Percentiles rank a stretch among this genome's conserved stretches.
Evolutionary conservation across 2,797 vertebrate species (phyloP).

Genomic region (Chelon labrosus): DNA sequence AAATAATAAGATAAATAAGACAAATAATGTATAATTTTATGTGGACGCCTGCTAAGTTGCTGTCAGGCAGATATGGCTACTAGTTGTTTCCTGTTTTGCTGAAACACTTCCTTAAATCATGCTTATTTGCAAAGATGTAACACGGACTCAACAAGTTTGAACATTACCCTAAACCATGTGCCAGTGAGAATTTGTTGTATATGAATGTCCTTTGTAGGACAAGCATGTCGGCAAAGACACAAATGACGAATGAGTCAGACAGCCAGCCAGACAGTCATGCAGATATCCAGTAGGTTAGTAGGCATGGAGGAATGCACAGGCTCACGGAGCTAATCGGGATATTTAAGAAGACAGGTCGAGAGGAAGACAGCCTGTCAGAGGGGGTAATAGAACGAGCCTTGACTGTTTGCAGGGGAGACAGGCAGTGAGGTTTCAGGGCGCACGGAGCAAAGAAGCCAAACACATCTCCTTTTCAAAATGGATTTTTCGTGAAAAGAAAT

Average conservation of each 20-base stretch:
- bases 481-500: constrained; percentile 62
- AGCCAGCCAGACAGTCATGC: constrained; percentile 33
- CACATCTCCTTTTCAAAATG: constrained; percentile 46
- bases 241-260: constrained; percentile 1
- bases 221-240: constrained; percentile 6
- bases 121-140: neutral
- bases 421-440: constrained; percentile 26
- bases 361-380: constrained; percentile 53
- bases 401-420: constrained; percentile 33
- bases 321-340: constrained; percentile 52
- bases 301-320: constrained; percentile 22
- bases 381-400: constrained; percentile 47
- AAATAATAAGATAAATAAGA: neutral
- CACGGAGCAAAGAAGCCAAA: constrained; percentile 39
- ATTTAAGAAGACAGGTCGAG: constrained; percentile 51
- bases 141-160: neutral
- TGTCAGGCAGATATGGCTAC: neutral
- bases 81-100: neutral
- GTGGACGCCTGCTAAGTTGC: neutral
- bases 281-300: constrained; percentile 22
- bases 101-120: neutral
- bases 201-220: neutral
- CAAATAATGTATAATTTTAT: neutral
- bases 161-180: no score
- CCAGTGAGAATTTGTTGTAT: neutral